Conservation (phyloP, 2,113 vertebrate genomes). For the Charina bottae region DNA sequence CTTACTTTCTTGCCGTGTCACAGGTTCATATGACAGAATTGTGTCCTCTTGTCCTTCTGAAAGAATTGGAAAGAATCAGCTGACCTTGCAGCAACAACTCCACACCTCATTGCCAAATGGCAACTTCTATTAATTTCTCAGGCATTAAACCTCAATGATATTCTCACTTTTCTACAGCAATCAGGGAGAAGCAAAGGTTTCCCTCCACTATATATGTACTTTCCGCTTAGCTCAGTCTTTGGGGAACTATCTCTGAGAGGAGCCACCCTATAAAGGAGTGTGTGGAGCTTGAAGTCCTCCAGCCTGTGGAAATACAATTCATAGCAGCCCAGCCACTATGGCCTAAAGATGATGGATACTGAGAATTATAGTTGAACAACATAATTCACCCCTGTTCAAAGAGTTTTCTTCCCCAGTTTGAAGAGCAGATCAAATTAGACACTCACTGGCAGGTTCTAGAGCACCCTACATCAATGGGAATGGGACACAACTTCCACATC, state of each 20-base stretch:
- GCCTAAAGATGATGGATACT: background rate
- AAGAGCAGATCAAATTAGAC: background rate
- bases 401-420: background rate
- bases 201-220: background rate
- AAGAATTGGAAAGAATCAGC: conserved; percentile 45
- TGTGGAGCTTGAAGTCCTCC: too few species aligned
- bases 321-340: background rate
- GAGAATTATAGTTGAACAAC: background rate
- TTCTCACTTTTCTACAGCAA: background rate
- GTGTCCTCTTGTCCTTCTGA: conserved; percentile 98
- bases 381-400: too few species aligned
- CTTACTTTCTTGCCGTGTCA: conserved; percentile 98
- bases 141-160: background rate
- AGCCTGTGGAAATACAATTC: too few species aligned
- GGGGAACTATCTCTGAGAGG: background rate
- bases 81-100: background rate
- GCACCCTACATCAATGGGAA: background rate
- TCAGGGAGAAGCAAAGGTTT: conserved; percentile 10
- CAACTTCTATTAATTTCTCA: background rate
- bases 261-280: background rate
- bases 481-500: background rate
- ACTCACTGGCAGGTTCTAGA: background rate
- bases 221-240: background rate
- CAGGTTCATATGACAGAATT: conserved; percentile 96
- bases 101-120: background rate